These are phyloP conservation scores for Ectropis crepuscularia DNA, from an alignment of 2,888 invertebrate species.

Conservation along the genomic window DNA sequence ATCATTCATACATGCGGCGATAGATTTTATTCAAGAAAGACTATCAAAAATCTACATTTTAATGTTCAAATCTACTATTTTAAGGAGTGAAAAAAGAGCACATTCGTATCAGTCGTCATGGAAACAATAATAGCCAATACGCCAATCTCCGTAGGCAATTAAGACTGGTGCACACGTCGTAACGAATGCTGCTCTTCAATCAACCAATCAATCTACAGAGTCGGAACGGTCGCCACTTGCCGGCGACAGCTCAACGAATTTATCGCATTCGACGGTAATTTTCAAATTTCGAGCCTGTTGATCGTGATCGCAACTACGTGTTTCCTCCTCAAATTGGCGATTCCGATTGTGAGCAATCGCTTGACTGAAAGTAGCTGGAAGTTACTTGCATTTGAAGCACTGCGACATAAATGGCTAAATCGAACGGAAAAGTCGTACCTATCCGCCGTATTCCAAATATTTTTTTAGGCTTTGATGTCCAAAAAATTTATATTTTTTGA, in stretches of 20 bases:
- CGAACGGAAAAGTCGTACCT: no score
- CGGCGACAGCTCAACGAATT: slow-evolving; percentile 80
- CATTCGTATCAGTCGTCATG: slow-evolving; percentile 24
- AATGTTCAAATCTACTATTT: no score
- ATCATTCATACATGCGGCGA: no score
- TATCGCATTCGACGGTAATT: slow-evolving; percentile 79
- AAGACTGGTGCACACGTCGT: slow-evolving; percentile 76
- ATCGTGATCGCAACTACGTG: slow-evolving; percentile 44
- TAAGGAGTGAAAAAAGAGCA: no score
- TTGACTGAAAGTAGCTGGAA: background rate
- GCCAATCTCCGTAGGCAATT: slow-evolving; percentile 80
- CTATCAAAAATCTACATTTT: no score
- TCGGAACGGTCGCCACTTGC: slow-evolving; percentile 81
- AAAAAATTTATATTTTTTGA: no score
- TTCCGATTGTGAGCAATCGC: background rate
- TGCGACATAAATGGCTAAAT: no score
- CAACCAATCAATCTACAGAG: slow-evolving; percentile 84
- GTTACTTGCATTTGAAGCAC: background rate
- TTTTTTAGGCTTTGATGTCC: no score
- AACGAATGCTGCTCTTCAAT: slow-evolving; percentile 83
- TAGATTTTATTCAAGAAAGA: no score
- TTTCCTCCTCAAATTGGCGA: slow-evolving; percentile 36
- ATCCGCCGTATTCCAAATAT: no score
- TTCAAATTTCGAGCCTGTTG: slow-evolving; percentile 81
- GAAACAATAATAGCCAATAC: slow-evolving; percentile 66